Conservation (phyloP, 1,140 invertebrate species). For the Cheumatopsyche charites region DNA sequence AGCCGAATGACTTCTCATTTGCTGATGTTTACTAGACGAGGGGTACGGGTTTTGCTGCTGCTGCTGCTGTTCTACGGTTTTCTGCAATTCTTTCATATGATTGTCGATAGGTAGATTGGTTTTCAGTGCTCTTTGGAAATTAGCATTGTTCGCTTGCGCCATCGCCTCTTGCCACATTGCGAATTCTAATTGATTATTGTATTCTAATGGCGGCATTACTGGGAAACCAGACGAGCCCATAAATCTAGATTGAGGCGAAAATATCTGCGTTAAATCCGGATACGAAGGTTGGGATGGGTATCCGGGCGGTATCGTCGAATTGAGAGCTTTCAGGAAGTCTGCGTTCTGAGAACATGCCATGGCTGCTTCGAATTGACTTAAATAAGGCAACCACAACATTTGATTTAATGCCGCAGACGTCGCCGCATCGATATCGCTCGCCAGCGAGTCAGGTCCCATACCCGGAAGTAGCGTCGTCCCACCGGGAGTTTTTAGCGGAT, state of each 20-base stretch:
- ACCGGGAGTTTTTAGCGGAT: neutral
- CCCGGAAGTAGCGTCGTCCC: slow-evolving; percentile 23
- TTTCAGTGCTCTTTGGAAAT: slow-evolving; percentile 53
- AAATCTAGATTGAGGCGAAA: slow-evolving; percentile 55
- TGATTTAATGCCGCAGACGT: slow-evolving; percentile 71
- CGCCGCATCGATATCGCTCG: slow-evolving; percentile 69
- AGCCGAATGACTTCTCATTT: slow-evolving; percentile 37
- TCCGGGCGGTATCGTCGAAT: slow-evolving; percentile 53
- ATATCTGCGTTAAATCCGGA: slow-evolving; percentile 61
- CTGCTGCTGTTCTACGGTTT: neutral
- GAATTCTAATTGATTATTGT: slow-evolving; percentile 66
- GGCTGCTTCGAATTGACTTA: slow-evolving; percentile 66
- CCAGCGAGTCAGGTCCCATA: slow-evolving; percentile 56
- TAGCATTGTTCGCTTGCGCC: slow-evolving; percentile 59
- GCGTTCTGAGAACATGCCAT: slow-evolving; percentile 59
- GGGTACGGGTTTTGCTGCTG: neutral
- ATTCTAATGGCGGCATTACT: slow-evolving; percentile 61
- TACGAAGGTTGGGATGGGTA: slow-evolving; percentile 56
- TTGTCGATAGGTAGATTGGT: slow-evolving; percentile 48
- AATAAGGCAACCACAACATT: slow-evolving; percentile 73
- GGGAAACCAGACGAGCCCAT: slow-evolving; percentile 58
- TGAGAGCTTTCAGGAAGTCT: slow-evolving; percentile 60
- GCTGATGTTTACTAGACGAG: slow-evolving; percentile 14
- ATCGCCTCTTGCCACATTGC: slow-evolving; percentile 72
- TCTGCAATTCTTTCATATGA: slow-evolving; percentile 54